A percentile compares a stretch with the other conserved stretches of the same genome.
These are phyloP conservation scores for Polymixis flavicincta DNA, from an alignment of 2,888 invertebrate species.

Conservation along the genomic window DNA sequence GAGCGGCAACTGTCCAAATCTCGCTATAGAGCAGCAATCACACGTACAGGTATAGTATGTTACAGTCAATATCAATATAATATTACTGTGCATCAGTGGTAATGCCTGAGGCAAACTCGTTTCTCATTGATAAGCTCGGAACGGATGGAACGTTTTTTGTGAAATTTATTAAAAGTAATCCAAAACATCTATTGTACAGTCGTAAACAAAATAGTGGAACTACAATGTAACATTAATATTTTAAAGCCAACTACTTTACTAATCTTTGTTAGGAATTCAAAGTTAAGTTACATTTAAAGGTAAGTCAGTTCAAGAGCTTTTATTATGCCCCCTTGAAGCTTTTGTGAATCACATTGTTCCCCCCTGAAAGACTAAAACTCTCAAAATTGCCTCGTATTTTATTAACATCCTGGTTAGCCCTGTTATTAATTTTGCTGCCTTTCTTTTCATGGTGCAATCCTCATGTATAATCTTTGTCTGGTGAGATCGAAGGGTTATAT, in stretches of 20 bases:
- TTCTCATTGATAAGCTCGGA: constrained; percentile 60
- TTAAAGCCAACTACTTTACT: neutral
- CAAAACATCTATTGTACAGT: constrained; percentile 55
- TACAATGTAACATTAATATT: constrained; percentile 2
- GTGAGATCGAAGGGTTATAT: too few species aligned
- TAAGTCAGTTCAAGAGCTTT: neutral
- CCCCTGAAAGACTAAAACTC: too few species aligned
- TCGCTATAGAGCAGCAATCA: neutral
- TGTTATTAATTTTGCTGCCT: neutral
- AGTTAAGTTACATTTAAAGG: neutral
- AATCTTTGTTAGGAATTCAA: neutral
- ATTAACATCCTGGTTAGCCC: neutral
- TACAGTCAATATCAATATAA: constrained; percentile 23
- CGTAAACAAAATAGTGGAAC: neutral
- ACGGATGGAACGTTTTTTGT: constrained; percentile 57
- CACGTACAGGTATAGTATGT: neutral
- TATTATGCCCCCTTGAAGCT: neutral
- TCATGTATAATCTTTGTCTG: too few species aligned
- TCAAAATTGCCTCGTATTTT: neutral
- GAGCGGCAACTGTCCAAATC: neutral
- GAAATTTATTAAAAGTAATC: constrained; percentile 62
- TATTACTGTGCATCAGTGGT: constrained; percentile 34
- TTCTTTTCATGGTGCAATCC: too few species aligned
- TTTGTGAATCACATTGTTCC: neutral
- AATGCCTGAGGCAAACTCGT: constrained; percentile 50